Percentiles rank a stretch among this genome's conserved stretches.
These are phyloP conservation scores for Thalassaphorura encarpata DNA, from an alignment of 1,140 invertebrate species.

Conservation along the genomic window DNA sequence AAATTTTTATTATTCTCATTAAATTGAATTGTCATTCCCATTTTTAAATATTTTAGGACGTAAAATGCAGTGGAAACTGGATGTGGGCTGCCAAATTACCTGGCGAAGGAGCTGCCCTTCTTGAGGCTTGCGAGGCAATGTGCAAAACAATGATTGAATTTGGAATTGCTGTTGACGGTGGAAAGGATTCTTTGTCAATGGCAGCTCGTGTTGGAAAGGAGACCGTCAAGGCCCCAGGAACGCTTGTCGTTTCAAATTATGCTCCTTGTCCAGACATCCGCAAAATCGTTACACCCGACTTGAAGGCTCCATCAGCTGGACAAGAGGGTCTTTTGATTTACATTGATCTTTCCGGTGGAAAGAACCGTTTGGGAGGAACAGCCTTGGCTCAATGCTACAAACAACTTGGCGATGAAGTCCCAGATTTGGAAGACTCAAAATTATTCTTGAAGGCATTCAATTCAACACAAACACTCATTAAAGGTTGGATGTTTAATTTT, in stretches of 20 bases:
- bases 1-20: not conserved
- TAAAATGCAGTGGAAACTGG: constrained; percentile 98
- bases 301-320: constrained; percentile 56
- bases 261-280: constrained; percentile 82
- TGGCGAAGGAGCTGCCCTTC: constrained; percentile 77
- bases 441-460: constrained; percentile 64
- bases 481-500: constrained; percentile 44
- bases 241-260: constrained; percentile 88
- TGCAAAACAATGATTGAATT: constrained; percentile 73
- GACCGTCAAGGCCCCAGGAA: constrained; percentile 78
- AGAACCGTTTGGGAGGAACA: constrained; percentile 71
- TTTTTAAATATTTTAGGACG: constrained; percentile 48
- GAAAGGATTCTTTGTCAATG: constrained; percentile 97
- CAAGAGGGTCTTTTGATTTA: constrained; percentile 50
- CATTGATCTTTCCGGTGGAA: constrained; percentile 55
- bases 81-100: constrained; percentile 97
- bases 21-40: not conserved
- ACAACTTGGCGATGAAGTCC: constrained; percentile 67
- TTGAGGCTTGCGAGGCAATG: constrained; percentile 78
- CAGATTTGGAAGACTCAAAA: constrained; percentile 64
- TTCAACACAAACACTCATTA: constrained; percentile 69
- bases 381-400: constrained; percentile 82
- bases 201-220: constrained; percentile 64
- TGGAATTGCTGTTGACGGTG: constrained; percentile 90
- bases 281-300: constrained; percentile 70